Evolutionary conservation across 2,113 vertebrate species (phyloP).

Genomic region (Upupa epops): DNA sequence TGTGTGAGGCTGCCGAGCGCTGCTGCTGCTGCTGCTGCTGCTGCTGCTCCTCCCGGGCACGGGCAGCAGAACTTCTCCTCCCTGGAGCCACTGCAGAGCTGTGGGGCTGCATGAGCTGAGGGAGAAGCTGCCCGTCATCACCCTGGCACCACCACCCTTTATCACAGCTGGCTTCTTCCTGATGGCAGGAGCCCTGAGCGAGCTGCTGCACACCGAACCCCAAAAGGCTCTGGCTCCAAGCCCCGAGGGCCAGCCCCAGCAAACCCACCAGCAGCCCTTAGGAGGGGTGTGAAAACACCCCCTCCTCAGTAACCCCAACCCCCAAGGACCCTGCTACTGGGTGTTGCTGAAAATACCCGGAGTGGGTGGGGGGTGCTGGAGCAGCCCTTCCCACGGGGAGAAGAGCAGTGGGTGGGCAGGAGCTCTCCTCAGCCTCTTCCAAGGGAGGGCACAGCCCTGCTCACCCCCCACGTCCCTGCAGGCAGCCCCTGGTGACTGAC

Average conservation of each 20-base stretch:
- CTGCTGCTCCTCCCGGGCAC: neutral
- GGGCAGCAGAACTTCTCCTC: neutral
- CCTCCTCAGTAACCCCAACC: neutral
- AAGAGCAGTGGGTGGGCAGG: neutral
- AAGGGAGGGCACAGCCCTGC: accelerated
- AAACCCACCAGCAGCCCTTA: neutral
- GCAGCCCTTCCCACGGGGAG: neutral
- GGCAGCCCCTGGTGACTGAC: accelerated
- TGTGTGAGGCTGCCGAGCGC: neutral
- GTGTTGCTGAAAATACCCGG: accelerated
- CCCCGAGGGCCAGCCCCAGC: neutral
- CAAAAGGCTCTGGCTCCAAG: neutral
- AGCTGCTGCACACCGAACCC: neutral
- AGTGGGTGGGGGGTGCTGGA: accelerated
- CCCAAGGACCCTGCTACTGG: neutral
- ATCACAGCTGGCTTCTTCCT: slow-evolving; percentile 49
- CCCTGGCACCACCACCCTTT: neutral
- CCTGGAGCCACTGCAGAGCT: neutral
- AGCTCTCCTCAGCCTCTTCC: neutral
- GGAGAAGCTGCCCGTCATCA: neutral
- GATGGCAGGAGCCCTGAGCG: slow-evolving; percentile 6
- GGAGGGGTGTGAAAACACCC: accelerated
- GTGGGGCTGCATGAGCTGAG: neutral
- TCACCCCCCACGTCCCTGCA: accelerated
- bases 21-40: neutral